Conservation (phyloP, 1,140 invertebrate genomes). For the Stegodyphus mimosarum region DNA sequence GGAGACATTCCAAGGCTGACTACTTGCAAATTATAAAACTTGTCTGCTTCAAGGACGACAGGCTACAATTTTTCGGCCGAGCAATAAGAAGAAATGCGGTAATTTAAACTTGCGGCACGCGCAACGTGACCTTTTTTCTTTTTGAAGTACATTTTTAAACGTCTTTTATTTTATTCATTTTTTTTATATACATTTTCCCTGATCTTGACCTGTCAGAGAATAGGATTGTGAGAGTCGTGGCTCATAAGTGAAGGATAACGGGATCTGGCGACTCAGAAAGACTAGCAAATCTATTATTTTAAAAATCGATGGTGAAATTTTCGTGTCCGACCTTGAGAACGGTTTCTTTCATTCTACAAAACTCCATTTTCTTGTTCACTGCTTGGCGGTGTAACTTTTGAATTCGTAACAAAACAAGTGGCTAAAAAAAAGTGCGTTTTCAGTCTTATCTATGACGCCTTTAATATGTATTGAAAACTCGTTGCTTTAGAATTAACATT, state of each 20-base stretch:
- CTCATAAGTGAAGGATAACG: constrained; percentile 17
- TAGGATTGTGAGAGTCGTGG: not conserved
- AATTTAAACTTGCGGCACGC: constrained; percentile 37
- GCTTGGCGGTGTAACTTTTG: no score
- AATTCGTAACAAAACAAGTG: no score
- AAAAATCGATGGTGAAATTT: not conserved
- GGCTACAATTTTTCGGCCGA: constrained; percentile 37
- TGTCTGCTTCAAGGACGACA: constrained; percentile 37
- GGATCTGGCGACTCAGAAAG: constrained; percentile 2
- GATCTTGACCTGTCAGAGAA: constrained; percentile 47
- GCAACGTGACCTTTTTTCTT: constrained; percentile 24
- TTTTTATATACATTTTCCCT: constrained; percentile 13
- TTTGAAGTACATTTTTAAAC: constrained; percentile 1
- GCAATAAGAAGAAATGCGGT: constrained; percentile 38
- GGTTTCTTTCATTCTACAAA: no score
- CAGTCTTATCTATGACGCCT: no score
- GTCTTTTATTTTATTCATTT: constrained; percentile 8
- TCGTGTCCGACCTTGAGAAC: not conserved
- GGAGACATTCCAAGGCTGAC: constrained; percentile 40
- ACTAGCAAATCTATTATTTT: not conserved
- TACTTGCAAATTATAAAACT: constrained; percentile 33
- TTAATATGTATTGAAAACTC: no score
- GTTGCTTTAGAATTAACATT: no score
- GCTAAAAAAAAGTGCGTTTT: no score
- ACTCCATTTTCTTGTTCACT: no score